Evolutionary conservation across 2,113 vertebrate genomes (phyloP).

Genomic region (Tursiops truncatus): DNA sequence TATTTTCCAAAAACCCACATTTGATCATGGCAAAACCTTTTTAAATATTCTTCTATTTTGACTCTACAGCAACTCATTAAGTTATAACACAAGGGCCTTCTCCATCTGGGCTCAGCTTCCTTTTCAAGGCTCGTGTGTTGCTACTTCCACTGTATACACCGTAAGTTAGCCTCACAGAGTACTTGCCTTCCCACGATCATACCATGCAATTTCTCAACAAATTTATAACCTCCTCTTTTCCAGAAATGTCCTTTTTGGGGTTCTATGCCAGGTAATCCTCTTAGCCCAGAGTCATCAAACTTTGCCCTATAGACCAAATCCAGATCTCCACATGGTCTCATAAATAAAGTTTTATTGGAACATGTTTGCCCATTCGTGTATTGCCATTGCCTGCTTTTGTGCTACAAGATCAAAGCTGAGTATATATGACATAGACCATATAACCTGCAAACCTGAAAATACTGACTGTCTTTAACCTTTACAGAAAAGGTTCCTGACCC

Average conservation of each 20-base stretch:
- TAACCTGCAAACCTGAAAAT: neutral
- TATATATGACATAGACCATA: neutral
- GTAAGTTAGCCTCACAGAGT: neutral
- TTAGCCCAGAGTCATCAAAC: neutral
- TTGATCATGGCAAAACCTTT: neutral
- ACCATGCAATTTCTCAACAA: neutral
- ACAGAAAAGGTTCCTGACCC: neutral
- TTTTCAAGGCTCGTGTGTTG: neutral
- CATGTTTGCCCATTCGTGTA: neutral
- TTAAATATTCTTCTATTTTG: neutral
- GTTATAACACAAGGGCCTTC: neutral
- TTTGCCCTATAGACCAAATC: neutral
- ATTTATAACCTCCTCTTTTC: neutral
- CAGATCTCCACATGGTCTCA: neutral
- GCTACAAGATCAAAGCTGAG: neutral
- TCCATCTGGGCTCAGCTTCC: neutral
- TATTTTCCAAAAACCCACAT: neutral
- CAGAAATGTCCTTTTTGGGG: neutral
- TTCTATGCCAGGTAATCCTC: neutral
- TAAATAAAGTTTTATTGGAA: neutral
- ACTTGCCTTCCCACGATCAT: neutral
- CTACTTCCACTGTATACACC: neutral
- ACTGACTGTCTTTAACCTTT: neutral
- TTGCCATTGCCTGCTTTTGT: neutral
- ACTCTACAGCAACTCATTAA: neutral